Percentiles rank a stretch among this genome's conserved stretches.
phyloP scores from a whole-genome alignment of 2,113 vertebrate species.

The Fregetta grallaria region DNA sequence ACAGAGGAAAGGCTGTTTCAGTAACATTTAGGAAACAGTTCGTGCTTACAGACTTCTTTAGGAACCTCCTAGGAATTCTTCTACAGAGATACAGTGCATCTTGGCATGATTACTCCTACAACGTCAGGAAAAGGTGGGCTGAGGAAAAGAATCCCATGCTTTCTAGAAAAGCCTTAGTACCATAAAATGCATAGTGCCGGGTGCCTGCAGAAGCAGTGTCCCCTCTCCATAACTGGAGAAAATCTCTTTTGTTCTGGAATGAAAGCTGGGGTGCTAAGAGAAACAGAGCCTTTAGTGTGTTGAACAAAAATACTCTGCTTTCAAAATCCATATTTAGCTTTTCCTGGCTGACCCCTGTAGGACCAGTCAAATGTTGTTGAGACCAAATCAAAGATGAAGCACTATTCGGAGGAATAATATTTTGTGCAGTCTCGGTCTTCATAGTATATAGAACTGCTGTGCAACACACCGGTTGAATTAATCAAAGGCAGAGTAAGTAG shows the following conservation, averaged over 20 bases:
- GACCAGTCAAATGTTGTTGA: background rate
- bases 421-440: background rate
- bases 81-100: background rate
- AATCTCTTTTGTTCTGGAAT: background rate
- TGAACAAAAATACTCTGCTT: background rate
- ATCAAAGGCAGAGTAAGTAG: background rate
- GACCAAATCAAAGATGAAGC: background rate
- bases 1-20: background rate
- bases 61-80: background rate
- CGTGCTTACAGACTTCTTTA: background rate
- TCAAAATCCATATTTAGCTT: background rate
- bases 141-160: rapidly evolving
- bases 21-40: background rate
- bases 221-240: background rate
- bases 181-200: background rate
- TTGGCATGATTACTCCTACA: background rate
- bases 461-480: background rate
- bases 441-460: background rate
- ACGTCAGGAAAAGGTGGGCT: background rate
- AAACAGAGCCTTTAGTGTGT: background rate
- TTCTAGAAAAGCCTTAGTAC: background rate
- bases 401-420: background rate
- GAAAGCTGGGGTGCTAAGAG: background rate
- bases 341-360: background rate
- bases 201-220: background rate